These are phyloP conservation scores for Caenorhabditis brenneri DNA, from an alignment of 1,140 invertebrate species.

Conservation along the genomic window DNA sequence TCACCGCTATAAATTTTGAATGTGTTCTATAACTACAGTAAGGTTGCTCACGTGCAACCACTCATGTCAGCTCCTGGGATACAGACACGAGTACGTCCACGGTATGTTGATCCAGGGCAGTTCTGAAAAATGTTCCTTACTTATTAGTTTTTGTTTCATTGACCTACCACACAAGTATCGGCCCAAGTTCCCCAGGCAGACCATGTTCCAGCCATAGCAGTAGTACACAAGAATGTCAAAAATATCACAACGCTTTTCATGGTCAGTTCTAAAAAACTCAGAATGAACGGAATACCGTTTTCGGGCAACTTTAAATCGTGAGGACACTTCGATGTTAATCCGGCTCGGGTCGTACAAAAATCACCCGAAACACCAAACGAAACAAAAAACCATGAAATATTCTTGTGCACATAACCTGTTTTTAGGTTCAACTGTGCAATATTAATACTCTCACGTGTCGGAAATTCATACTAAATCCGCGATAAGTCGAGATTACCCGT, in stretches of 20 bases:
- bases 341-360: constrained; percentile 23
- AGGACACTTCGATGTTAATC: neutral
- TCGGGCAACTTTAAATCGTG: constrained; percentile 9
- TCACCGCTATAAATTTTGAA: neutral
- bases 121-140: neutral
- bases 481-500: neutral
- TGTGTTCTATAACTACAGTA: neutral
- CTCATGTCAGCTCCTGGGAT: constrained; percentile 13
- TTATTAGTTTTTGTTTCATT: neutral
- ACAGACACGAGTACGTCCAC: constrained; percentile 1
- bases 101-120: neutral
- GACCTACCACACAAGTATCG: constrained; percentile 16
- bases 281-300: neutral
- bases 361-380: neutral
- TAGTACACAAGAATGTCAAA: constrained; percentile 18
- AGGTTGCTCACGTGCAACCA: neutral
- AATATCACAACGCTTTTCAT: constrained; percentile 22
- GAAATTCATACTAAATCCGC: neutral
- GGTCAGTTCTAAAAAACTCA: neutral
- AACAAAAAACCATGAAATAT: neutral
- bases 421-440: constrained; percentile 2
- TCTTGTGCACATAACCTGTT: neutral
- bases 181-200: neutral
- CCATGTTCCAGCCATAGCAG: neutral
- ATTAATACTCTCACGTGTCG: neutral